Conservation (phyloP, 2,797 vertebrate species). For the Microchirus variegatus region DNA sequence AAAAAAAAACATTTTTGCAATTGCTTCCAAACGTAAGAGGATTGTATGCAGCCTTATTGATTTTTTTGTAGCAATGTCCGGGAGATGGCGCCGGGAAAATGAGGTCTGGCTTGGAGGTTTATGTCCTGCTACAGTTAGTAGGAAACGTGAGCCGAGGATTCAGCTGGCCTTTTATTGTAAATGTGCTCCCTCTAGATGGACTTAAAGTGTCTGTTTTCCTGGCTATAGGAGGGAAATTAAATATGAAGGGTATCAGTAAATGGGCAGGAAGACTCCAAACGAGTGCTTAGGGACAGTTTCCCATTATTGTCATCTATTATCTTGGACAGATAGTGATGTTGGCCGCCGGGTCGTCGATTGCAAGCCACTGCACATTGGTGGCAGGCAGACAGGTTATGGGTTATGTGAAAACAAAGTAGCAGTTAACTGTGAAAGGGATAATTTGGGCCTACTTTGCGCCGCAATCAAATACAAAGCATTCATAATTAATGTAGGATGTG, state of each 20-base stretch:
- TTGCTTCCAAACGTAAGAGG: constrained; percentile 71
- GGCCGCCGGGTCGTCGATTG: constrained; percentile 61
- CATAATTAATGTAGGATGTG: constrained; percentile 52
- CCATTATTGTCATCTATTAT: constrained; percentile 83
- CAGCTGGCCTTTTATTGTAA: constrained; percentile 78
- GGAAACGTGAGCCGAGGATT: constrained; percentile 81
- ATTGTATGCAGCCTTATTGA: constrained; percentile 80
- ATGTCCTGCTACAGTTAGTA: constrained; percentile 77
- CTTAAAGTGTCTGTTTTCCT: constrained; percentile 82
- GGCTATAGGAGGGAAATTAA: constrained; percentile 77
- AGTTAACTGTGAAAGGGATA: constrained; percentile 49
- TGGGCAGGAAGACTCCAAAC: constrained; percentile 81
- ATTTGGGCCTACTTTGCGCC: constrained; percentile 43
- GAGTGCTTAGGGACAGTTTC: constrained; percentile 80
- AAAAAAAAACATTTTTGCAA: constrained; percentile 71
- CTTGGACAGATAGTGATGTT: constrained; percentile 70
- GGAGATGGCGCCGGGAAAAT: constrained; percentile 83
- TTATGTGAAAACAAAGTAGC: constrained; percentile 67
- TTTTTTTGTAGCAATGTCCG: constrained; percentile 74
- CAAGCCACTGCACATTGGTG: constrained; percentile 52
- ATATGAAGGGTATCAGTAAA: constrained; percentile 80
- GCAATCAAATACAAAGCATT: constrained; percentile 53
- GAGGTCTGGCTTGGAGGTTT: constrained; percentile 83
- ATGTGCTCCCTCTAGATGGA: constrained; percentile 78
- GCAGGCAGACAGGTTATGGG: constrained; percentile 60